phyloP scores from a whole-genome alignment of 2,888 invertebrate genomes.

The Quadroppia sp. region DNA sequence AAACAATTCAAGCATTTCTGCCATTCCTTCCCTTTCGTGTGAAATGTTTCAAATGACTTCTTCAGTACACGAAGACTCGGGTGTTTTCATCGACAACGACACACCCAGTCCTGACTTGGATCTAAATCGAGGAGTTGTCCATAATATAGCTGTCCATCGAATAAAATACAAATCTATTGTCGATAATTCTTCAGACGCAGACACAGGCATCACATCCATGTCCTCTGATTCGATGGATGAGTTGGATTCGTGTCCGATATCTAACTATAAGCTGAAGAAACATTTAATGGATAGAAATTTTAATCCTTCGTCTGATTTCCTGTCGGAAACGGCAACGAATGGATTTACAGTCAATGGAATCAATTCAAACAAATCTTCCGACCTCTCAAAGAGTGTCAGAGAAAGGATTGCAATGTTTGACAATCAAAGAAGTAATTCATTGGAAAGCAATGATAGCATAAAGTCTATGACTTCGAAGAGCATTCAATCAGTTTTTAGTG shows the following conservation, averaged over 20 bases:
- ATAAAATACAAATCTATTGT: constrained; percentile 23
- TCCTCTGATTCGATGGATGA: constrained; percentile 37
- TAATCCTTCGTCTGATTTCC: constrained; percentile 33
- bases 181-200: constrained; percentile 13
- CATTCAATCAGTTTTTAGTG: background rate
- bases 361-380: background rate
- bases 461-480: background rate
- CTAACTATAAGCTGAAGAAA: constrained; percentile 30
- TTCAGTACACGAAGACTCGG: constrained; percentile 44
- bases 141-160: constrained; percentile 3
- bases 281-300: constrained; percentile 2
- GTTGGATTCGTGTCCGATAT: constrained; percentile 24
- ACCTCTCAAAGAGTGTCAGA: background rate
- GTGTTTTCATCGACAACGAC: constrained; percentile 41
- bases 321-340: constrained; percentile 29
- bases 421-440: background rate
- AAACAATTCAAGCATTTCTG: background rate
- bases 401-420: constrained; percentile 34
- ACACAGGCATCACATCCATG: constrained; percentile 31
- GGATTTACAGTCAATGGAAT: background rate
- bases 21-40: background rate
- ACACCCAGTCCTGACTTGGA: constrained; percentile 39
- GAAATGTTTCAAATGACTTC: background rate
- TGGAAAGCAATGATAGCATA: background rate
- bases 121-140: background rate